Percentiles rank a stretch among this genome's conserved stretches.
phyloP scores from a whole-genome alignment of 2,888 invertebrate genomes.

The Subacronicta megacephala region DNA sequence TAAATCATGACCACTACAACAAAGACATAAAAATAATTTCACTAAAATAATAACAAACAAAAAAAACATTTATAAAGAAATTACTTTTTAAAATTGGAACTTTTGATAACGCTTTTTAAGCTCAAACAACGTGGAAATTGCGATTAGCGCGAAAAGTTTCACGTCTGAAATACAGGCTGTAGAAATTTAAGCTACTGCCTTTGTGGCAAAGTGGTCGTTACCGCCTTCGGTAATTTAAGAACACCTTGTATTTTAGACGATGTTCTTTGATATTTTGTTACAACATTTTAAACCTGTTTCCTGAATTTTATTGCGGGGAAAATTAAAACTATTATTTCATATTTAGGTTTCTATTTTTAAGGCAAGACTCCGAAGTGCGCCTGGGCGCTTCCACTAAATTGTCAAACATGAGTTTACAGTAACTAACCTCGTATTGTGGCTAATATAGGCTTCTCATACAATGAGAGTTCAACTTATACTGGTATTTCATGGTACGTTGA shows the following conservation, averaged over 20 bases:
- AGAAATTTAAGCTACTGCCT: constrained; percentile 62
- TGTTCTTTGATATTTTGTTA: constrained; percentile 41
- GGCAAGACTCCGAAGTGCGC: no score
- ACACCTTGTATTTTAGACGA: constrained; percentile 53
- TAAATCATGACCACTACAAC: background rate
- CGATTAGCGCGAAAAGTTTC: constrained; percentile 43
- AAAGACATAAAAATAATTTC: constrained; percentile 3
- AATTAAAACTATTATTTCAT: no score
- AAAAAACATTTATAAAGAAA: constrained; percentile 6
- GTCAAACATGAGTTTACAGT: no score
- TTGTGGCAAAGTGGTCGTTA: constrained; percentile 71
- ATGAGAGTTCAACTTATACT: no score
- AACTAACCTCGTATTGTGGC: no score
- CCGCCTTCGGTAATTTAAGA: constrained; percentile 65
- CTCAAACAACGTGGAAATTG: constrained; percentile 53
- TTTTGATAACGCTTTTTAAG: constrained; percentile 21
- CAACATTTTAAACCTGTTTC: constrained; percentile 6
- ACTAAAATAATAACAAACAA: background rate
- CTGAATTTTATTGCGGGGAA: background rate
- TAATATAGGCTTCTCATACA: no score
- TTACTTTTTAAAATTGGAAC: constrained; percentile 31
- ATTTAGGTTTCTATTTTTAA: no score
- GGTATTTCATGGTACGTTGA: no score
- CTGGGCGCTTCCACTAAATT: no score
- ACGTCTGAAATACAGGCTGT: constrained; percentile 28